A percentile compares a stretch with the other conserved stretches of the same genome.
Evolutionary conservation across 2,797 vertebrate species (phyloP).

Genomic region (Limnodromus scolopaceus): DNA sequence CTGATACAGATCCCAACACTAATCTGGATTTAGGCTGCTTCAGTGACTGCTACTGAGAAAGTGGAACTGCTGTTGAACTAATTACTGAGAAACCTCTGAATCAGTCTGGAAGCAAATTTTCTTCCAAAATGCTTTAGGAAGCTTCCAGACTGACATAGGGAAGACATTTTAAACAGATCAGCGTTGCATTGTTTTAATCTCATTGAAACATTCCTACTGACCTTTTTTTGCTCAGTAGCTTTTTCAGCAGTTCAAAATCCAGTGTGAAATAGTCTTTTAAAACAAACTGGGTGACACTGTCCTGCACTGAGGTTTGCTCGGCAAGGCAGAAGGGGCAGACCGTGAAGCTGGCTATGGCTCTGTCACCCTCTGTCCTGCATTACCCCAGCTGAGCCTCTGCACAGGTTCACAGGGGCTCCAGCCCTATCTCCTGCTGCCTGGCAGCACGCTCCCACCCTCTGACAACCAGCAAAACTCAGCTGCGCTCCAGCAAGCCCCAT

Average conservation of each 20-base stretch:
- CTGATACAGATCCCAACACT: neutral
- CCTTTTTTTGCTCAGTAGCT: neutral
- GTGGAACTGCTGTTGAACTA: neutral
- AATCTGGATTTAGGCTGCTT: neutral
- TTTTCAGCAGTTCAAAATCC: neutral
- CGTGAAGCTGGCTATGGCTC: neutral
- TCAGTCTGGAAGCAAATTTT: conserved; percentile 16
- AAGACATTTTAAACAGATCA: neutral
- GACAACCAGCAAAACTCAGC: neutral
- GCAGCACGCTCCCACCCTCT: neutral
- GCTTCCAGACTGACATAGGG: neutral
- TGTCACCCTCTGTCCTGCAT: neutral
- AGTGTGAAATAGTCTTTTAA: neutral
- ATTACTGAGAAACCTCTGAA: conserved; percentile 30
- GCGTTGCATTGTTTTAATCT: neutral
- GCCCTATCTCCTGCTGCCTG: no score
- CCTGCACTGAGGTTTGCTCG: neutral
- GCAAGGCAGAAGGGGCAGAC: neutral
- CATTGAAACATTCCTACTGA: neutral
- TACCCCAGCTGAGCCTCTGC: neutral
- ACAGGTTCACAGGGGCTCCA: neutral
- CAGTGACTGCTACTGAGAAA: neutral
- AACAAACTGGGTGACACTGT: neutral
- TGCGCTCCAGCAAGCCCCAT: neutral
- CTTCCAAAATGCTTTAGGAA: neutral